Evolutionary conservation across 2,888 invertebrate genomes (phyloP).

Genomic region (Camponotus fellah): DNA sequence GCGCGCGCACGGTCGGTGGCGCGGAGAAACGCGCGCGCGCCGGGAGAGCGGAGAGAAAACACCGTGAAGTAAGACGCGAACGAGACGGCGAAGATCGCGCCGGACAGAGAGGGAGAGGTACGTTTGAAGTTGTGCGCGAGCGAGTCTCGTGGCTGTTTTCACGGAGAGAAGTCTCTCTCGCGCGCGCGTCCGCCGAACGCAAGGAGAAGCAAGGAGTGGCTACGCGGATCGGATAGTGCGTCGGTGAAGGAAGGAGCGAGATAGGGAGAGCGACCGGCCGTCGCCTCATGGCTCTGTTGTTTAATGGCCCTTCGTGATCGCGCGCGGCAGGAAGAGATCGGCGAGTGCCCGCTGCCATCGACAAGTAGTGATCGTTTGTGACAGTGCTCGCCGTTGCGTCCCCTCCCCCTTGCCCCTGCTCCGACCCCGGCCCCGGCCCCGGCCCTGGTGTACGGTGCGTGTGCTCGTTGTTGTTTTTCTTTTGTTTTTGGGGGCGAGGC

Average conservation of each 20-base stretch:
- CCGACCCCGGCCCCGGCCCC: neutral
- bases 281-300: constrained; percentile 73
- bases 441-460: constrained; percentile 29
- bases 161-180: constrained; percentile 26
- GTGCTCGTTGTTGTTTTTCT: constrained; percentile 57
- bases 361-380: constrained; percentile 65
- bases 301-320: constrained; percentile 67
- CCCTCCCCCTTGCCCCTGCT: neutral
- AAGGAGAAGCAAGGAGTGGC: constrained; percentile 64
- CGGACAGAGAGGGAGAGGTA: constrained; percentile 44
- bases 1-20: constrained; percentile 54
- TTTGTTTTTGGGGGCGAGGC: constrained; percentile 74
- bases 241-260: constrained; percentile 24
- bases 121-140: constrained; percentile 29
- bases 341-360: constrained; percentile 66
- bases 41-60: constrained; percentile 17
- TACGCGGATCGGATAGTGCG: constrained; percentile 22
- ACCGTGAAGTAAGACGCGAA: constrained; percentile 33
- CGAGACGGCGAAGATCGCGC: constrained; percentile 21
- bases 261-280: constrained; percentile 44
- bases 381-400: constrained; percentile 35
- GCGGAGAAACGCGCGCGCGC: constrained; percentile 46
- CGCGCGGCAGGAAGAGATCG: constrained; percentile 58
- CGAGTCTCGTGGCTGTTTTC: constrained; percentile 25
- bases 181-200: constrained; percentile 52